Conservation (phyloP, 2,888 invertebrate genomes). For the Leptogaster cylindrica region DNA sequence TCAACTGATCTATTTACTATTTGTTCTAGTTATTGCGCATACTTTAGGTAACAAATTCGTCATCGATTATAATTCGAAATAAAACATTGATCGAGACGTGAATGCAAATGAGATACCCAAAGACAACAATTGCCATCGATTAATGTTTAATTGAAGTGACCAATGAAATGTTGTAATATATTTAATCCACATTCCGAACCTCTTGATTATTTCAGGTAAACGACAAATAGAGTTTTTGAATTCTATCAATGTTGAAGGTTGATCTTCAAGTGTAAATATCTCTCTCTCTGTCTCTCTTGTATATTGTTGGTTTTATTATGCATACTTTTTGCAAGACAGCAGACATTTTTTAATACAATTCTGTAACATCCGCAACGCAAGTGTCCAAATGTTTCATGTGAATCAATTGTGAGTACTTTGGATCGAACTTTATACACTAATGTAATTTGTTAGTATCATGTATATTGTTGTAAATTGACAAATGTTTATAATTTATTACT, state of each 20-base stretch:
- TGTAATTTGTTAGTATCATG: neutral
- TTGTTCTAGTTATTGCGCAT: constrained; percentile 31
- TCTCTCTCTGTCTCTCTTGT: no score
- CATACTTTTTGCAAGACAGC: no score
- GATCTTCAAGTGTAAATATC: no score
- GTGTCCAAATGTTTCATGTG: no score
- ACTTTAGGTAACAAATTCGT: constrained; percentile 11
- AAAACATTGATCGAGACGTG: neutral
- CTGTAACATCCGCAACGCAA: no score
- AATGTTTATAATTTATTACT: constrained; percentile 59
- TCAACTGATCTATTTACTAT: constrained; percentile 10
- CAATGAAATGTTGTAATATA: constrained; percentile 22
- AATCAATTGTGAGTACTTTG: no score
- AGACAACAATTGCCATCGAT: constrained; percentile 8
- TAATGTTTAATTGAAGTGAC: constrained; percentile 2
- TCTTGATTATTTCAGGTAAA: neutral
- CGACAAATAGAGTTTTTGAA: neutral
- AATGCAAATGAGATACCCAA: neutral
- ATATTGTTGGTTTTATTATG: no score
- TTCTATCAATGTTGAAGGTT: no score
- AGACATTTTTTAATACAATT: no score
- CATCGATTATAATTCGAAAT: constrained; percentile 3
- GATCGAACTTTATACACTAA: no score
- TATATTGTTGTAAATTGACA: neutral
- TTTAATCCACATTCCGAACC: constrained; percentile 11